Conservation (phyloP, 1,140 invertebrate species). For the Nautilus pompilius region DNA sequence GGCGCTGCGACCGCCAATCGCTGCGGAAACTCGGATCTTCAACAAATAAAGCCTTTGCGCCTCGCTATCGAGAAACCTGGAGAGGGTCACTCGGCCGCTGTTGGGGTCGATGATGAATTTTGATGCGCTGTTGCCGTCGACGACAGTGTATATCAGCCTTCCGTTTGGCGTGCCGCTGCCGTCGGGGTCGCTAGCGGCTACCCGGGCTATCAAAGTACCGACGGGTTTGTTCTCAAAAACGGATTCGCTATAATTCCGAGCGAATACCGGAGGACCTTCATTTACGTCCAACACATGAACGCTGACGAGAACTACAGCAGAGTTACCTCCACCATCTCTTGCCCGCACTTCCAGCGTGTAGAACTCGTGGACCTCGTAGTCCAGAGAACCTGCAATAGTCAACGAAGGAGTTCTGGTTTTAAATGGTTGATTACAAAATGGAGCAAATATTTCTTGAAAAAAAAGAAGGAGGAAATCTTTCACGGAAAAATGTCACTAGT, state of each 20-base stretch:
- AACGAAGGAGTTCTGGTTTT: no score
- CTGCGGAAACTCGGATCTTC: conserved; percentile 21
- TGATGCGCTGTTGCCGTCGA: neutral
- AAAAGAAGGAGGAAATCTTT: neutral
- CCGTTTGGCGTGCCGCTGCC: no score
- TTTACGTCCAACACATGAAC: conserved; percentile 7
- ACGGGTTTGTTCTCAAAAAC: neutral
- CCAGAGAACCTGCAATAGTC: neutral
- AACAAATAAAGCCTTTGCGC: conserved; percentile 19
- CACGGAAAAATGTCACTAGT: no score
- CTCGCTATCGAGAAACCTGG: conserved; percentile 24
- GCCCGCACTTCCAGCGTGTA: neutral
- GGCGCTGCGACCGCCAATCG: conserved; percentile 16
- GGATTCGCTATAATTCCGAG: neutral
- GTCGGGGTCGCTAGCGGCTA: neutral
- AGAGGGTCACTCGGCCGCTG: neutral
- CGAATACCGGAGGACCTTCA: neutral
- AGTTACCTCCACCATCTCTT: neutral
- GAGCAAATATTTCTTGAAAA: neutral
- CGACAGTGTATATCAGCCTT: neutral
- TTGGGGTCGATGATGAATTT: neutral
- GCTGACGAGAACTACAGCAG: neutral
- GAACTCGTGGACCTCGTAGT: neutral
- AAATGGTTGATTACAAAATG: no score
- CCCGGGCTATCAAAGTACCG: neutral